Percentiles rank a stretch among this genome's conserved stretches.
phyloP scores from a whole-genome alignment of 2,888 invertebrate genomes.

The Diogma glabrata region DNA sequence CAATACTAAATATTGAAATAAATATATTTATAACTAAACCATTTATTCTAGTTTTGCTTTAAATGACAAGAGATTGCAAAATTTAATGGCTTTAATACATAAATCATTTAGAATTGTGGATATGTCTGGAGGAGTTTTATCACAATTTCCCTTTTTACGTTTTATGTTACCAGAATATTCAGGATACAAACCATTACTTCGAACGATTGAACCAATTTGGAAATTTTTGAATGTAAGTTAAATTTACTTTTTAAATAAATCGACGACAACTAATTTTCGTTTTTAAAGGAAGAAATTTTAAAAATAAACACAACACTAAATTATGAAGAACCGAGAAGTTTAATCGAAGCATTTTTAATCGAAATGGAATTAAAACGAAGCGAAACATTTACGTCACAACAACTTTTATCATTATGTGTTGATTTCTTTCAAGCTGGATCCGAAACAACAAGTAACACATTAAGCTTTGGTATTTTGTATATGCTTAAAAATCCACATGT shows the following conservation, averaged over 20 bases:
- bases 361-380: constrained; percentile 38
- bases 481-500: constrained; percentile 44
- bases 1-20: no score
- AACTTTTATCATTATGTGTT: constrained; percentile 42
- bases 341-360: constrained; percentile 43
- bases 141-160: constrained; percentile 55
- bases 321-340: constrained; percentile 23
- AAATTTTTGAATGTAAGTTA: constrained; percentile 42
- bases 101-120: constrained; percentile 50
- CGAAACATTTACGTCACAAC: constrained; percentile 36
- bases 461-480: constrained; percentile 43
- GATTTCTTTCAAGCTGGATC: constrained; percentile 51
- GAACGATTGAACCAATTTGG: constrained; percentile 42
- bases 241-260: constrained; percentile 10
- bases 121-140: constrained; percentile 55
- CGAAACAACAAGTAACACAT: constrained; percentile 42
- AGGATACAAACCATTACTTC: constrained; percentile 46
- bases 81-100: constrained; percentile 46
- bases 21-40: no score
- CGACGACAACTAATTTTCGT: constrained; percentile 1
- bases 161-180: constrained; percentile 49
- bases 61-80: constrained; percentile 42
- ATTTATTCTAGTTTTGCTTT: constrained; percentile 50
- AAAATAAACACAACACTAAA: constrained; percentile 40
- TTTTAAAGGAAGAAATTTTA: constrained; percentile 41